Evolutionary conservation across 2,888 invertebrate species (phyloP).

Genomic region (Bembecia ichneumoniformis): DNA sequence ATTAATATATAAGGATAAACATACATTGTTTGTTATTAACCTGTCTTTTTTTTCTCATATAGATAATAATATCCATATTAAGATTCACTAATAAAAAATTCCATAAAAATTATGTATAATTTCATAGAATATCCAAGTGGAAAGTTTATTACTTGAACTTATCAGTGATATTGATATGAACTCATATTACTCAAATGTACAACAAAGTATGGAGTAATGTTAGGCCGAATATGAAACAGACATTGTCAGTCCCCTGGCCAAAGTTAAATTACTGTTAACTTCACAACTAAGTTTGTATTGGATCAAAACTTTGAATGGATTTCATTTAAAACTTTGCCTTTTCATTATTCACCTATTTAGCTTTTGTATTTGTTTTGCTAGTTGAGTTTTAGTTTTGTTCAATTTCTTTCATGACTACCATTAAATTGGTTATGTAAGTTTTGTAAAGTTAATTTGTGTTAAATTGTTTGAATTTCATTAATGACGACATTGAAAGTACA

Average conservation of each 20-base stretch:
- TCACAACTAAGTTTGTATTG: slow-evolving; percentile 35
- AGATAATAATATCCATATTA: too few relatives aligned
- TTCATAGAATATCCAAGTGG: neutral
- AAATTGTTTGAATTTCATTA: too few relatives aligned
- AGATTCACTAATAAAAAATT: too few relatives aligned
- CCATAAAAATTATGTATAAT: too few relatives aligned
- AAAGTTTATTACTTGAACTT: neutral
- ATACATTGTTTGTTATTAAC: too few relatives aligned
- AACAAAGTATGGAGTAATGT: neutral
- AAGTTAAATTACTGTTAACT: slow-evolving; percentile 37
- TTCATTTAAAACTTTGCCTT: slow-evolving; percentile 50
- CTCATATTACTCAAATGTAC: neutral
- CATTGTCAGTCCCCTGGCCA: slow-evolving; percentile 2
- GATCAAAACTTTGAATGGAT: slow-evolving; percentile 47
- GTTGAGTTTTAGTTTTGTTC: slow-evolving; percentile 24
- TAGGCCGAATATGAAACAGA: neutral
- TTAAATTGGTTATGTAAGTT: slow-evolving; percentile 13
- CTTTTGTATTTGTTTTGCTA: slow-evolving; percentile 39
- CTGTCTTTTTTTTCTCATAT: too few relatives aligned
- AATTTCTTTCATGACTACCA: slow-evolving; percentile 37
- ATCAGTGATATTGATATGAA: neutral
- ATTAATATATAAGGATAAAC: too few relatives aligned
- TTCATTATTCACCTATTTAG: slow-evolving; percentile 49
- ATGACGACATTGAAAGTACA: neutral
- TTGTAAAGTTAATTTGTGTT: neutral